These are phyloP conservation scores for Pangasius djambal DNA, from an alignment of 2,797 vertebrate genomes.

Conservation along the genomic window DNA sequence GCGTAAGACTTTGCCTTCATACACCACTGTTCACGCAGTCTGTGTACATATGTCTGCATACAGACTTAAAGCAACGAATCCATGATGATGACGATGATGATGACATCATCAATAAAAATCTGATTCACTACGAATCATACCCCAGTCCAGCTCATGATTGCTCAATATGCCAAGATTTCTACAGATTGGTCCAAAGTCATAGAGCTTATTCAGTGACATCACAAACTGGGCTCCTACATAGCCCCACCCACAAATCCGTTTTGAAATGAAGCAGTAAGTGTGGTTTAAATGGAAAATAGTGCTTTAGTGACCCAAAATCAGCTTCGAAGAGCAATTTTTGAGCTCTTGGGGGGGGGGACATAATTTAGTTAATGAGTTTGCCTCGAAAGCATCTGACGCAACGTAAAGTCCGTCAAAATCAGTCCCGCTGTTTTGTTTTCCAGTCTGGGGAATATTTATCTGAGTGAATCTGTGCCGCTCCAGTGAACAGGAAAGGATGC, in stretches of 20 bases:
- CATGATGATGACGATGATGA: neutral
- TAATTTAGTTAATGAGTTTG: neutral
- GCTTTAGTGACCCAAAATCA: neutral
- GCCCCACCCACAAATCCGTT: neutral
- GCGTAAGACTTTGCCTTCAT: neutral
- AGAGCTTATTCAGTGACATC: neutral
- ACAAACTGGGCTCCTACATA: neutral
- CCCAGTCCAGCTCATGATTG: neutral
- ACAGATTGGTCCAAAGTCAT: neutral
- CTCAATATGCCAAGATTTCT: neutral
- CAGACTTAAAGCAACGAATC: neutral
- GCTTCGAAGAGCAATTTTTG: neutral
- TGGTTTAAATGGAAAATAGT: neutral
- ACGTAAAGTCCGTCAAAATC: neutral
- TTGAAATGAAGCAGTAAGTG: neutral
- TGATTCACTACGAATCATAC: neutral
- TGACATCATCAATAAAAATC: neutral
- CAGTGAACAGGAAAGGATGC: conserved; percentile 13
- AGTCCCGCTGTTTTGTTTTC: conserved; percentile 4
- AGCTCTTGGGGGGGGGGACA: too few relatives aligned
- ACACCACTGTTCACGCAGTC: neutral
- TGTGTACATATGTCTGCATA: neutral
- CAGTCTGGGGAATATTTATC: conserved; percentile 2
- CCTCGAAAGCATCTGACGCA: neutral
- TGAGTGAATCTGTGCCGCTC: neutral